Conservation (phyloP, 2,888 invertebrate species). For the Pollenia griseotomentosa region DNA sequence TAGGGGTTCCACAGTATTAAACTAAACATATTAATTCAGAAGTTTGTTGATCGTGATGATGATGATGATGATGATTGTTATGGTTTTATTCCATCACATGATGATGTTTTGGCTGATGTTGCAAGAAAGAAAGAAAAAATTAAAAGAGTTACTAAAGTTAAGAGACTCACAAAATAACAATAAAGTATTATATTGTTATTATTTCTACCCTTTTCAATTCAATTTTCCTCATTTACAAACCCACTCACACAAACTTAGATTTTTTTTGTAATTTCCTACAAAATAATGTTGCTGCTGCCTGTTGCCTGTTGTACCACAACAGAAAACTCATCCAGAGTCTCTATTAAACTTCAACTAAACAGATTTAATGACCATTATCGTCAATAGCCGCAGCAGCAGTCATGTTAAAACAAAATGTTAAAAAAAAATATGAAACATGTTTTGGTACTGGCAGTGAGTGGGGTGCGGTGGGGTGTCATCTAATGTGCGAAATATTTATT, state of each 20-base stretch:
- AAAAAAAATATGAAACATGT: neutral
- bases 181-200: slow-evolving; percentile 46
- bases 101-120: neutral
- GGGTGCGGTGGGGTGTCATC: neutral
- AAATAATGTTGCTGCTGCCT: neutral
- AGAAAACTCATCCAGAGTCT: slow-evolving; percentile 26
- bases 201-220: slow-evolving; percentile 28
- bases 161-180: slow-evolving; percentile 42
- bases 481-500: slow-evolving; percentile 57
- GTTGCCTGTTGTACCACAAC: slow-evolving; percentile 22
- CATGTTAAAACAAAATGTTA: slow-evolving; percentile 15
- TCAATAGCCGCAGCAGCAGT: neutral
- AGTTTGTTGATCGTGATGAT: slow-evolving; percentile 10
- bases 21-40: slow-evolving; percentile 31
- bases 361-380: slow-evolving; percentile 29
- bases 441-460: neutral
- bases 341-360: slow-evolving; percentile 60
- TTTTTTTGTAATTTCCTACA: slow-evolving; percentile 13
- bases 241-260: no score
- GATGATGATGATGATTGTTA: slow-evolving; percentile 13
- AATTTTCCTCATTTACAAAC: slow-evolving; percentile 15
- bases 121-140: neutral
- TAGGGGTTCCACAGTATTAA: neutral
- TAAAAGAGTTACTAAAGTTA: slow-evolving; percentile 51
- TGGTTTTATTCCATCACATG: neutral